Percentiles rank a stretch among this genome's conserved stretches.
These are phyloP conservation scores for Selene dorsalis DNA, from an alignment of 2,797 vertebrate genomes.

Conservation along the genomic window DNA sequence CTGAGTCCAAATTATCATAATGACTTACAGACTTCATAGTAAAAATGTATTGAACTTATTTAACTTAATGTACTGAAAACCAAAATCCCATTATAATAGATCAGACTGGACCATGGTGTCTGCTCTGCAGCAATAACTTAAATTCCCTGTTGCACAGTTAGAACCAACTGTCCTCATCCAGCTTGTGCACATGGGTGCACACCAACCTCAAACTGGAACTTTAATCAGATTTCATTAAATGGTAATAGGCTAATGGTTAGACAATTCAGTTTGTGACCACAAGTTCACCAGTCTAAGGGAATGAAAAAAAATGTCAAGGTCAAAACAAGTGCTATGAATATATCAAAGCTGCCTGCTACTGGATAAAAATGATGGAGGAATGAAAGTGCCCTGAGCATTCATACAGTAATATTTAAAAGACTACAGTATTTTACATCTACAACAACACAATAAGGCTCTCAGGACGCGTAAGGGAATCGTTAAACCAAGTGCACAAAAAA, in stretches of 20 bases:
- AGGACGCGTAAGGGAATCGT: slow-evolving; percentile 9
- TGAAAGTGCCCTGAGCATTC: neutral
- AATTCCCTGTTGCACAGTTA: neutral
- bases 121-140: slow-evolving; percentile 3
- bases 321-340: slow-evolving; percentile 5
- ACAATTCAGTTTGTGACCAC: slow-evolving; percentile 32
- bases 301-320: slow-evolving; percentile 7
- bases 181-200: neutral
- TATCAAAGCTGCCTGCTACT: neutral
- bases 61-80: neutral
- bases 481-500: slow-evolving; percentile 9
- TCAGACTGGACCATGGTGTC: neutral
- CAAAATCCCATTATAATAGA: neutral
- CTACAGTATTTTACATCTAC: neutral
- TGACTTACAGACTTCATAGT: neutral
- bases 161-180: neutral
- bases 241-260: slow-evolving; percentile 13
- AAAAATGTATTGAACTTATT: neutral
- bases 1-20: neutral
- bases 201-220: slow-evolving; percentile 12
- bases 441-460: neutral
- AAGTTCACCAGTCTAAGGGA: slow-evolving; percentile 16
- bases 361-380: neutral
- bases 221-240: slow-evolving; percentile 26
- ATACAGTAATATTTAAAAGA: neutral